A percentile compares a stretch with the other conserved stretches of the same genome.
Evolutionary conservation across 2,113 vertebrate species (phyloP).

Genomic region (Podiceps cristatus): DNA sequence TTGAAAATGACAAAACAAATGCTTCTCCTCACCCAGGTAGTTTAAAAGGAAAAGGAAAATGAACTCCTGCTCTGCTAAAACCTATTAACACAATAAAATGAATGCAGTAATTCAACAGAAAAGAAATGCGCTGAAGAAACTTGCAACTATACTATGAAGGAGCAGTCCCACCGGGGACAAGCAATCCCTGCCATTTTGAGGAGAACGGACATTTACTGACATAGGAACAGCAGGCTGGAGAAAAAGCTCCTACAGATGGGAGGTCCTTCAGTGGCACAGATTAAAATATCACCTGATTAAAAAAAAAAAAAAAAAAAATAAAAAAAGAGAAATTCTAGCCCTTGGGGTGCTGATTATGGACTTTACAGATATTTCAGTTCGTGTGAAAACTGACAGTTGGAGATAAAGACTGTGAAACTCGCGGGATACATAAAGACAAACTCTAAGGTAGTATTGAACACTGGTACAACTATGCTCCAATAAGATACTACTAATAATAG

Average conservation of each 20-base stretch:
- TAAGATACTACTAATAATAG: neutral
- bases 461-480: neutral
- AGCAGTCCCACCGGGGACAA: accelerated
- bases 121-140: neutral
- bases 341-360: neutral
- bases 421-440: neutral
- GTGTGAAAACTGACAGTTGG: neutral
- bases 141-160: neutral
- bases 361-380: neutral
- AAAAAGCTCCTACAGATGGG: neutral
- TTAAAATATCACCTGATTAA: neutral
- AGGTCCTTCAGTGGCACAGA: neutral
- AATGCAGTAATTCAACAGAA: neutral
- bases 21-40: neutral
- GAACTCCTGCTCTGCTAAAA: neutral
- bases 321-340: neutral
- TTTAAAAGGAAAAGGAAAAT: neutral
- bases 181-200: neutral
- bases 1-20: neutral
- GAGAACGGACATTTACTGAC: neutral
- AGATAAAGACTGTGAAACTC: neutral
- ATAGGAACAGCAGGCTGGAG: neutral
- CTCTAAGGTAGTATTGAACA: neutral
- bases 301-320: neutral
- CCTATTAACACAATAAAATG: neutral